Base-by-base conservation (phyloP, 2,888 invertebrate species). In the Amiota mariae region DNA sequence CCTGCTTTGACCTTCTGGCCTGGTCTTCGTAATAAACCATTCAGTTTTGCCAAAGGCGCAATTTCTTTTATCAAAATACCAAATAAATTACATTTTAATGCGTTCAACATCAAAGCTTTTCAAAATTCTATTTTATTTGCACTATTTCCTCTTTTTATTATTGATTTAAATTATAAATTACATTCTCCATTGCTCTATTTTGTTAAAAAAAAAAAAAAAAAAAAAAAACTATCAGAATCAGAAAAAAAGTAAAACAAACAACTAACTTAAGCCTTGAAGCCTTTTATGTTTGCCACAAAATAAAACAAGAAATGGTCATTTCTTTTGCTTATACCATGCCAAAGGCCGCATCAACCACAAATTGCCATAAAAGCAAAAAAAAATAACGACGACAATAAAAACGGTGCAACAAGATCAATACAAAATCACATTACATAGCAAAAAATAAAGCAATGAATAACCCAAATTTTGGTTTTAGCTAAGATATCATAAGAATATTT, bases 401-500 rank as follows among this genome's bases (percentile, higher is more conserved):
- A 36, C 8, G 36, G 36, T 36, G 36, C 36, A 6, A 0, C n/a
- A 6, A 6, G 8, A 36, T 36, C 36, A 36, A 36, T 36, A 36
- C 36, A 36, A 2, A 36, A 36, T 36, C 36, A 36, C 8, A 36
- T 20, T 9, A 11, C 20, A 15, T 20, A 59, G 59, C 11, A 20
- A 20, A 59, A 59, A 10, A 59, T 20, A 12, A 20, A 59, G 59
- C n/a, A 20, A 51, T 4, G 54, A 11, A 59, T 20, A 12, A 59
- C 9, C 54, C 73, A 68, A 78, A 36, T 36, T 36, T 36, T 36
- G 36, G 36, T 36, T 36, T 2, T 36, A 36, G 36, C 36, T 2
- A 36, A 36, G 1, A 6, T 36, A 36, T 36, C 36, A 36, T 1
- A 6, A 36, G 6, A 36, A 36, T 2, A 36, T 6, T 36, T 36